Evolutionary conservation across 2,113 vertebrate genomes (phyloP).

Genomic region (Stegastes partitus): DNA sequence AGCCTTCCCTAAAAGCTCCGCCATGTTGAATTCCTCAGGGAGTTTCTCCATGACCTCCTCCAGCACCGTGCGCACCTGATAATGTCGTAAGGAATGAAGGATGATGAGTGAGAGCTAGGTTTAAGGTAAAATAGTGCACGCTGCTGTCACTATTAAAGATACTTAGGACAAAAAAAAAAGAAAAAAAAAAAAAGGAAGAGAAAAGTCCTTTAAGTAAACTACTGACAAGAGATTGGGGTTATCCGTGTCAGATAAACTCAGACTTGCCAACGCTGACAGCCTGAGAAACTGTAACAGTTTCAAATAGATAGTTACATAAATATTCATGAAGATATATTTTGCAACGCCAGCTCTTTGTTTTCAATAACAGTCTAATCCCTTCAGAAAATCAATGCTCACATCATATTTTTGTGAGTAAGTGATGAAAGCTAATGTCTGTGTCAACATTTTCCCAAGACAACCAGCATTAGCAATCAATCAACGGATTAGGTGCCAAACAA

Average conservation of each 20-base stretch:
- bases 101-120: background rate
- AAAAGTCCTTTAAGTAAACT: background rate
- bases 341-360: slow-evolving; percentile 68
- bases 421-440: slow-evolving; percentile 65
- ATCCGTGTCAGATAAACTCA: slow-evolving; percentile 41
- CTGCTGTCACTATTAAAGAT: background rate
- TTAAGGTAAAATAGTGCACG: background rate
- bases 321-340: slow-evolving; percentile 74
- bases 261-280: slow-evolving; percentile 28
- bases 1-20: slow-evolving; percentile 88
- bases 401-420: slow-evolving; percentile 64
- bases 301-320: slow-evolving; percentile 54
- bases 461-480: slow-evolving; percentile 63
- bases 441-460: slow-evolving; percentile 74
- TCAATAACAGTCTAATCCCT: slow-evolving; percentile 68
- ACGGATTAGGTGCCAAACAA: slow-evolving; percentile 66
- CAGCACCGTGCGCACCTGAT: slow-evolving; percentile 89
- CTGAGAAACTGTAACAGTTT: slow-evolving; percentile 57
- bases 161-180: background rate
- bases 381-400: slow-evolving; percentile 69
- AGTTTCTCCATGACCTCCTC: slow-evolving; percentile 93
- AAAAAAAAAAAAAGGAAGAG: background rate
- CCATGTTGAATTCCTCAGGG: slow-evolving; percentile 91
- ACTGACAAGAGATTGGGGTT: background rate
- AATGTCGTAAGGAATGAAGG: background rate